Evolutionary conservation across 2,113 vertebrate genomes (phyloP).

Genomic region (Poeciliopsis turrubarensis): DNA sequence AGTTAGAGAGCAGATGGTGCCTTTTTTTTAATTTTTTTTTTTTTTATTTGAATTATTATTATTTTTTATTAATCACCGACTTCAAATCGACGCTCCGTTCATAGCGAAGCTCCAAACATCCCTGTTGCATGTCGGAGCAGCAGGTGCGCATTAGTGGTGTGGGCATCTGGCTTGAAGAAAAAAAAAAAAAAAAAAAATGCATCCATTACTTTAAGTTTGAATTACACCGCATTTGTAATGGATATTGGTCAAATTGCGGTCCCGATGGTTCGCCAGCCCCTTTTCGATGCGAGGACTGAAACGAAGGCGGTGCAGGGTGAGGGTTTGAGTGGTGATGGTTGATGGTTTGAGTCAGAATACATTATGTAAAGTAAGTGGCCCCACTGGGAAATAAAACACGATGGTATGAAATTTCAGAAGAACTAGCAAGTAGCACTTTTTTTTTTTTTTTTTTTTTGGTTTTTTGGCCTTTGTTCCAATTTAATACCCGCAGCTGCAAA

Average conservation of each 20-base stretch:
- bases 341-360: background rate
- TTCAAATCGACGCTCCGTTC: slow-evolving; percentile 61
- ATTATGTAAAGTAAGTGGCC: background rate
- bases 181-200: background rate
- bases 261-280: no score
- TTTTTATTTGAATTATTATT: slow-evolving; percentile 1
- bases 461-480: background rate
- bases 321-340: background rate
- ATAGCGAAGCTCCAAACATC: slow-evolving; percentile 58
- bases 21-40: slow-evolving; percentile 50
- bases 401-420: background rate
- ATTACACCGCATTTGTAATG: background rate
- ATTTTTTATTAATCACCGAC: slow-evolving; percentile 63
- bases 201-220: slow-evolving; percentile 16
- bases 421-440: background rate
- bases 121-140: slow-evolving; percentile 31
- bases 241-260: background rate
- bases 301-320: background rate
- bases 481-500: slow-evolving; percentile 10
- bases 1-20: slow-evolving; percentile 61
- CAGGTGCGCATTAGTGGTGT: slow-evolving; percentile 16
- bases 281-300: background rate
- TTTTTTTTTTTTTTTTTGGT: background rate
- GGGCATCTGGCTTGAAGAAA: slow-evolving; percentile 9
- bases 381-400: background rate